Base-by-base conservation (phyloP, 2,797 vertebrate species). In the Bradypodion ventrale region DNA sequence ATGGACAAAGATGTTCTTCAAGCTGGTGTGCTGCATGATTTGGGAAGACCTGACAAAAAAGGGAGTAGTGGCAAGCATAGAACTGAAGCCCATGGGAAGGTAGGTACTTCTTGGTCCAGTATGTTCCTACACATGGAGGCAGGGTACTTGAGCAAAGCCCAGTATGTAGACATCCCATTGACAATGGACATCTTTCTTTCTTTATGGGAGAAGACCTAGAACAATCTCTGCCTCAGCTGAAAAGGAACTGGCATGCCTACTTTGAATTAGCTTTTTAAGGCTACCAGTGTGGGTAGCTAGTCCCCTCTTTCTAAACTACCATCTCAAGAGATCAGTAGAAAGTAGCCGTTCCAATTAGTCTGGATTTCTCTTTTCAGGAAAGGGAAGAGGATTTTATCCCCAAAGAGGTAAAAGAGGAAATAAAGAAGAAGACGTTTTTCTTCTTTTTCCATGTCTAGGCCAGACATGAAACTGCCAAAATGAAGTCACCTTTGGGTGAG, bases 11-110 rank as follows among this genome's bases (percentile, higher is more conserved):
- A 60, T 25, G 7, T 68, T n/a, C 27, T 75, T 60, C 78, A 59
- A 40, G n/a, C 23, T 3, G 25, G n/a, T 60, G 40, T 15, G 16
- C 62, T 46, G 19, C 49, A 49, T 35, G 29, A 35, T 75, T 68
- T 59, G 40, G 63, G 37, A 25, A 69, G 37, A 37, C 23, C 16
- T 59, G 35, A 37, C 25, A 76, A 80, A 49, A 60, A 40, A 2
- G 40, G 21, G 6, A 32, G 37, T 15, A 16, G 63, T 69, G 42
- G 10, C 25, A 70, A 49, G 46, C 52, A 37, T 29, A 60, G 49
- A 68, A 60, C 40, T 66, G 78, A 81, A 37, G 25, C 44, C 23
- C n/a, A 62, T 23, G 46, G 42, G 40, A 85, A 85, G 84, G 84
- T 85, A 77, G 32, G 84, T n/a, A 42, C 49, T 42, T 59, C 1